A percentile compares a stretch with the other conserved stretches of the same genome.
phyloP scores from a whole-genome alignment of 30 jellyfish, hydroid and myxozoan genomes.

The Nemopilema nomurai region DNA sequence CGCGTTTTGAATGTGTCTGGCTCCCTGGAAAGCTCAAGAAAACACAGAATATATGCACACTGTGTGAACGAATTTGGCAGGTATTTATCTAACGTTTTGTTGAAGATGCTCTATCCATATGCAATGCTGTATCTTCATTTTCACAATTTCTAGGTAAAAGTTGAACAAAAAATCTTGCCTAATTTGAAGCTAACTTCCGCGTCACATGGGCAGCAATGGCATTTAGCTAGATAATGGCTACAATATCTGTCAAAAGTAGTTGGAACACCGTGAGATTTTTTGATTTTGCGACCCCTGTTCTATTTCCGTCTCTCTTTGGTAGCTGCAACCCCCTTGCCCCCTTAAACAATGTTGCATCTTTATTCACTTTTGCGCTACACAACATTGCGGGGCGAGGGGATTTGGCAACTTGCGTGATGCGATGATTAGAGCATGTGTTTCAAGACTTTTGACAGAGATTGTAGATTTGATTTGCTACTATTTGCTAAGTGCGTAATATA shows the following conservation, averaged over 20 bases:
- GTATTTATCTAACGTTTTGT: constrained; percentile 2
- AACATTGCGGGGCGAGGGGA: too few species aligned
- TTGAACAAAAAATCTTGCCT: not conserved
- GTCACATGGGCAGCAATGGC: too few species aligned
- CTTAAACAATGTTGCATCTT: too few species aligned
- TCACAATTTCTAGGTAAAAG: not conserved
- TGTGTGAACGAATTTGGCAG: constrained; percentile 69
- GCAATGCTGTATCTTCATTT: not conserved
- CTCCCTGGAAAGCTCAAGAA: constrained; percentile 47
- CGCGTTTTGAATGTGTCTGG: constrained; percentile 78
- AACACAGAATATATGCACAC: constrained; percentile 78
- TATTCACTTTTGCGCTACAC: too few species aligned
- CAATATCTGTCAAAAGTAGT: too few species aligned
- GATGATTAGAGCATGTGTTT: not conserved
- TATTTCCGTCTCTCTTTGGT: too few species aligned
- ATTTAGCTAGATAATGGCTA: too few species aligned
- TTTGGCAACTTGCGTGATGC: not conserved
- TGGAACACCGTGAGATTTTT: too few species aligned
- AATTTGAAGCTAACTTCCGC: too few species aligned
- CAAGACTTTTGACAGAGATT: not conserved
- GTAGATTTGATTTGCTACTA: not conserved
- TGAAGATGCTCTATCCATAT: not conserved
- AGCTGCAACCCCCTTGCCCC: too few species aligned
- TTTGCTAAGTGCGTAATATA: not conserved
- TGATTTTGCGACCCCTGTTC: too few species aligned